Evolutionary conservation across 1,140 invertebrate genomes (phyloP).

Genomic region (Chelonus insularis): DNA sequence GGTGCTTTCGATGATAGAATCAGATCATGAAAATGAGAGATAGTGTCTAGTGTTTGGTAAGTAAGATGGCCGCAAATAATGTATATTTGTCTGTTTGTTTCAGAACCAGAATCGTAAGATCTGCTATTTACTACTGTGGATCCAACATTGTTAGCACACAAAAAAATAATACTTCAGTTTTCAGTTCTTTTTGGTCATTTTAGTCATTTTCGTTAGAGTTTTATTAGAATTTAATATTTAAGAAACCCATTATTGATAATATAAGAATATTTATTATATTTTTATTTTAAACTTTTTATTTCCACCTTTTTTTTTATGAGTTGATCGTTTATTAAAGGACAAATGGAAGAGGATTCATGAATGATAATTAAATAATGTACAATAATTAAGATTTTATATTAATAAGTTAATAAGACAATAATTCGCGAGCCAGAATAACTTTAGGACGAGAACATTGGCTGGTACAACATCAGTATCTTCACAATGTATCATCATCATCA

Average conservation of each 20-base stretch:
- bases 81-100: constrained; percentile 56
- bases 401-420: background rate
- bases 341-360: background rate
- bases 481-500: constrained; percentile 20
- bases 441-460: constrained; percentile 22
- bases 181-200: too few relatives aligned
- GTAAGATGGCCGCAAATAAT: constrained; percentile 58
- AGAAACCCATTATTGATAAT: too few relatives aligned
- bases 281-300: too few relatives aligned
- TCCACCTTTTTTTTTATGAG: background rate
- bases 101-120: constrained; percentile 34
- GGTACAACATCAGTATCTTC: constrained; percentile 22
- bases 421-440: constrained; percentile 24
- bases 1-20: constrained; percentile 46
- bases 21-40: constrained; percentile 26
- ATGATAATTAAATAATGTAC: background rate
- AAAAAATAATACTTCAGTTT: too few relatives aligned
- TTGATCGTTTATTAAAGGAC: background rate
- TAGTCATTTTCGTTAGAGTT: too few relatives aligned
- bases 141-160: too few relatives aligned
- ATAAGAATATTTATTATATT: too few relatives aligned
- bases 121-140: background rate
- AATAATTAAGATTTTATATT: background rate
- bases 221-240: too few relatives aligned
- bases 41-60: constrained; percentile 39